Evolutionary conservation across 1,140 invertebrate species (phyloP).

Genomic region (Glomeris maerens): DNA sequence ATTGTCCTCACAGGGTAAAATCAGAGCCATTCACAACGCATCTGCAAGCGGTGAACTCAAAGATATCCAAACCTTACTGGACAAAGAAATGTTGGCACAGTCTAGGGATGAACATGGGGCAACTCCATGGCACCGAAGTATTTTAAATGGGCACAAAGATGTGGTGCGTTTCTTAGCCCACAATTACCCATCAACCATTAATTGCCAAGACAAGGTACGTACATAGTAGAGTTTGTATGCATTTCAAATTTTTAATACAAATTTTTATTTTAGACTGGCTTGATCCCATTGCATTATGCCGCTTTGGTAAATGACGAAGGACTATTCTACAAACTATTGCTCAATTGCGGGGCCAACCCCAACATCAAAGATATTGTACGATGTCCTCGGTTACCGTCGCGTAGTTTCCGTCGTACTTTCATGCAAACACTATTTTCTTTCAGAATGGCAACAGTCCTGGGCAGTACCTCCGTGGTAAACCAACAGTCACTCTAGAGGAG

Average conservation of each 20-base stretch:
- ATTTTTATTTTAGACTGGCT: constrained; percentile 41
- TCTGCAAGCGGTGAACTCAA: constrained; percentile 65
- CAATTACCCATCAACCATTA: constrained; percentile 3
- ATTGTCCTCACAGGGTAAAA: constrained; percentile 52
- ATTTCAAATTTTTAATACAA: background rate
- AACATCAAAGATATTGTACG: constrained; percentile 53
- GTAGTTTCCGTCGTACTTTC: background rate
- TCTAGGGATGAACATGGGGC: constrained; percentile 73
- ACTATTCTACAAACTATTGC: constrained; percentile 69
- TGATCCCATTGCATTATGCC: constrained; percentile 80
- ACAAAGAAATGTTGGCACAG: constrained; percentile 76
- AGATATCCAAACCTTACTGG: constrained; percentile 68
- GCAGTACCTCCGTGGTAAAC: constrained; percentile 52
- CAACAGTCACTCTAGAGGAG: constrained; percentile 49
- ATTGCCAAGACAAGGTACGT: constrained; percentile 8
- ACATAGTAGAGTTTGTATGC: background rate
- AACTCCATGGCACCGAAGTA: constrained; percentile 81
- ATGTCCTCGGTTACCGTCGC: constrained; percentile 5
- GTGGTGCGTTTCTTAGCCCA: constrained; percentile 4
- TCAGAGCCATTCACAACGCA: constrained; percentile 67
- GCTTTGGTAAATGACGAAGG: constrained; percentile 70
- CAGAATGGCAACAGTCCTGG: constrained; percentile 59
- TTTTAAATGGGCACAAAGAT: constrained; percentile 47
- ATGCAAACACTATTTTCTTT: constrained; percentile 19
- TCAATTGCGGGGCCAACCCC: constrained; percentile 72